phyloP scores from a whole-genome alignment of 1,140 invertebrate species.

The Laodelphax striatellus region DNA sequence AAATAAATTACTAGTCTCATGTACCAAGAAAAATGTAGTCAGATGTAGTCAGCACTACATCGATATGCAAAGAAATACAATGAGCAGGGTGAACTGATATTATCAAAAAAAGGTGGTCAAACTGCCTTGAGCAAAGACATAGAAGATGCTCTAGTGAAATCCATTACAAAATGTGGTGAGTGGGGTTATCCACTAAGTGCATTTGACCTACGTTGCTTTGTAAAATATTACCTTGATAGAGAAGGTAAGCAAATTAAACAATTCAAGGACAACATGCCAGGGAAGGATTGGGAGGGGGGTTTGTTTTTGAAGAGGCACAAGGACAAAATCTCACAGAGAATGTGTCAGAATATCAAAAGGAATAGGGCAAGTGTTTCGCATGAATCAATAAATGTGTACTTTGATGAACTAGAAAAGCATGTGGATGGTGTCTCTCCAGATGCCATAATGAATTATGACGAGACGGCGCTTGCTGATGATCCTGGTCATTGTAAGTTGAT shows the following conservation, averaged over 20 bases:
- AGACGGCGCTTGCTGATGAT: too few species aligned
- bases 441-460: too few species aligned
- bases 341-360: neutral
- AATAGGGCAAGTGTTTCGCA: neutral
- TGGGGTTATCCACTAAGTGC: conserved; percentile 5
- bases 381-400: conserved; percentile 3
- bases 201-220: neutral
- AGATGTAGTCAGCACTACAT: too few species aligned
- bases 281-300: conserved; percentile 20
- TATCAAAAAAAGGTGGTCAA: neutral
- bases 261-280: conserved; percentile 25
- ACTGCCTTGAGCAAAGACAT: neutral
- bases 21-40: too few species aligned
- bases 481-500: too few species aligned
- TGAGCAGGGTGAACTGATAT: too few species aligned
- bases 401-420: too few species aligned
- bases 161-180: neutral
- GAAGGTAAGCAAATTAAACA: neutral
- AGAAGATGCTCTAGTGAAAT: neutral
- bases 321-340: neutral
- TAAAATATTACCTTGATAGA: neutral
- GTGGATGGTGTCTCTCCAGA: too few species aligned
- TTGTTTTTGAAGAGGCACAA: neutral
- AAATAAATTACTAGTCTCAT: too few species aligned
- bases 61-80: too few species aligned